A percentile compares a stretch with the other conserved stretches of the same genome.
Conservation (phyloP, 2,113 vertebrate genomes). For the Poecilia latipinna region DNA sequence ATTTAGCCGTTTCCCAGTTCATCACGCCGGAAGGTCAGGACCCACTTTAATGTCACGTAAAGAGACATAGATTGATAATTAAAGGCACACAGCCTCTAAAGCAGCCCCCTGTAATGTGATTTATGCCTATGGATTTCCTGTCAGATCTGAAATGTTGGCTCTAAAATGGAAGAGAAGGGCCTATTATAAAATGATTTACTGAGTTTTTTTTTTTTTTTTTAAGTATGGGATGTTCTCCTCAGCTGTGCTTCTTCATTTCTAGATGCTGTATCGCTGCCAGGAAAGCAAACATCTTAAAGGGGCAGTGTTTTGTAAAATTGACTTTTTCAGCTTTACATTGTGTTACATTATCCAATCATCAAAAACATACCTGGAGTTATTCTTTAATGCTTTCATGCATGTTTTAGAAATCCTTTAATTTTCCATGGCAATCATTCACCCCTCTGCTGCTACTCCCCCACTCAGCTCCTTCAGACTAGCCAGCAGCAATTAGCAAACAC, state of each 20-base stretch:
- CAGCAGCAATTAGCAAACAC: too few relatives aligned
- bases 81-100: conserved; percentile 87
- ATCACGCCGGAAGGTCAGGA: conserved; percentile 90
- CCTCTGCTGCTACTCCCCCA: too few relatives aligned
- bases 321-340: too few relatives aligned
- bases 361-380: too few relatives aligned
- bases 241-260: conserved; percentile 59
- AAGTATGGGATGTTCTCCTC: conserved; percentile 75
- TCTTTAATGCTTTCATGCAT: too few relatives aligned
- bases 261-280: conserved; percentile 17
- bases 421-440: too few relatives aligned
- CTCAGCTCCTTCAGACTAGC: too few relatives aligned
- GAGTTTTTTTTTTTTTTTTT: not conserved
- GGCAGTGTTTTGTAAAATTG: too few relatives aligned
- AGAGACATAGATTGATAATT: conserved; percentile 99
- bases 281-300: conserved; percentile 1
- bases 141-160: conserved; percentile 94
- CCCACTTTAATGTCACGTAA: conserved; percentile 90
- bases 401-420: too few relatives aligned
- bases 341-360: too few relatives aligned
- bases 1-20: conserved; percentile 45
- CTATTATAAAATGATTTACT: conserved; percentile 91
- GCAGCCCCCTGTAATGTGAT: conserved; percentile 92
- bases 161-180: conserved; percentile 93
- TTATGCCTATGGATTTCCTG: conserved; percentile 99